These are phyloP conservation scores for Euphydryas editha DNA, from an alignment of 2,888 invertebrate species.

Conservation along the genomic window DNA sequence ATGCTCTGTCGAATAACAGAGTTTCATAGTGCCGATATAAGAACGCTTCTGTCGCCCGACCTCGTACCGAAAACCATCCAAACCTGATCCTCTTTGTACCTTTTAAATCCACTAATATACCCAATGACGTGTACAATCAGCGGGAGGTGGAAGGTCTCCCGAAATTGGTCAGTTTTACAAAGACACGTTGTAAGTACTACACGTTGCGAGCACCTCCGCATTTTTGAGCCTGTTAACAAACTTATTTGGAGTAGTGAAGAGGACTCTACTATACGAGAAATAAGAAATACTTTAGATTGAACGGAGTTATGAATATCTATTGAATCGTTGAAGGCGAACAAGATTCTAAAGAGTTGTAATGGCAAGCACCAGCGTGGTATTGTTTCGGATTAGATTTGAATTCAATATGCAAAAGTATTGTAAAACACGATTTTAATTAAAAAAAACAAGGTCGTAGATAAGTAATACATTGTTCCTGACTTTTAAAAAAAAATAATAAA, in stretches of 20 bases:
- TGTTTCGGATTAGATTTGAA: slow-evolving; percentile 36
- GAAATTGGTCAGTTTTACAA: slow-evolving; percentile 69
- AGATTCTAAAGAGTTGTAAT: slow-evolving; percentile 64
- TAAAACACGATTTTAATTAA: neutral
- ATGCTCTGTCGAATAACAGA: slow-evolving; percentile 77
- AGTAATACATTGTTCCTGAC: slow-evolving; percentile 3
- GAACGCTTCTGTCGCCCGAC: slow-evolving; percentile 75
- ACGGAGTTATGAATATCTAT: slow-evolving; percentile 48
- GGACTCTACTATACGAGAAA: slow-evolving; percentile 52
- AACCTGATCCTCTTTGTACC: slow-evolving; percentile 44
- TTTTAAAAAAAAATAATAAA: slow-evolving; percentile 20
- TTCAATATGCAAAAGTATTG: slow-evolving; percentile 19
- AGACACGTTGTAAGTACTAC: slow-evolving; percentile 75
- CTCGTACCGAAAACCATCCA: slow-evolving; percentile 64
- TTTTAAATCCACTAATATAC: slow-evolving; percentile 48
- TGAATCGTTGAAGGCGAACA: slow-evolving; percentile 75
- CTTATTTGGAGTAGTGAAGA: slow-evolving; percentile 54
- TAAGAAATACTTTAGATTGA: slow-evolving; percentile 63
- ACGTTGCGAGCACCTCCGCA: slow-evolving; percentile 65
- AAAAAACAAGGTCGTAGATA: neutral
- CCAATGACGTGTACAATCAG: slow-evolving; percentile 46
- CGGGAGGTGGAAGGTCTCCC: slow-evolving; percentile 60
- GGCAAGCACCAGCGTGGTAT: slow-evolving; percentile 49
- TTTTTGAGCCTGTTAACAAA: slow-evolving; percentile 70
- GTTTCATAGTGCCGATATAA: slow-evolving; percentile 77